phyloP scores from a whole-genome alignment of 2,888 invertebrate genomes.

The Tenodera sinensis region DNA sequence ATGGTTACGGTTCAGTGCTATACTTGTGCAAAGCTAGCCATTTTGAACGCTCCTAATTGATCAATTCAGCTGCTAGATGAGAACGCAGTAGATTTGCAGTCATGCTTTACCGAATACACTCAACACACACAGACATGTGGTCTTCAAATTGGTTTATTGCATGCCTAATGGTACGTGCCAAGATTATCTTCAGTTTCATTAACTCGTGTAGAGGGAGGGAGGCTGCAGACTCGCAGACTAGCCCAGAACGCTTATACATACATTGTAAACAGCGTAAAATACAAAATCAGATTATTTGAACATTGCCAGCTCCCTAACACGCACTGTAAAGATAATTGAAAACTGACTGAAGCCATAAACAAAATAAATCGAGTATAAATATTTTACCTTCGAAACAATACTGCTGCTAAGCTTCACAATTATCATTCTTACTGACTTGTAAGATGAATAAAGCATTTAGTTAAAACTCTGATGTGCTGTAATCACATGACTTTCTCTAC shows the following conservation, averaged over 20 bases:
- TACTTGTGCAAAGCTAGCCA: too few species aligned
- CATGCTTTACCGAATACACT: neutral
- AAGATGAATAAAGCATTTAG: too few species aligned
- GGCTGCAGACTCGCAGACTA: neutral
- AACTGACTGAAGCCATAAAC: neutral
- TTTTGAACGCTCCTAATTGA: neutral
- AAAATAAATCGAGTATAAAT: neutral
- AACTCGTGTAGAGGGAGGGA: neutral
- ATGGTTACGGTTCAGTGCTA: too few species aligned
- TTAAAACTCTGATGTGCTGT: too few species aligned
- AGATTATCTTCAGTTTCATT: neutral
- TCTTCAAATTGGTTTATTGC: neutral
- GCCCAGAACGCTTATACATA: neutral
- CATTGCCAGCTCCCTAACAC: neutral
- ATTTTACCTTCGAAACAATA: too few species aligned
- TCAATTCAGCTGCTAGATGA: neutral
- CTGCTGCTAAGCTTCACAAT: too few species aligned
- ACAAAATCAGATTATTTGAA: neutral
- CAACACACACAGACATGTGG: neutral
- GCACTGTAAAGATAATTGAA: neutral
- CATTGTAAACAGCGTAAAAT: neutral
- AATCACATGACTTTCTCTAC: too few species aligned
- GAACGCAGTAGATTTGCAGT: neutral
- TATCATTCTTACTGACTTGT: too few species aligned
- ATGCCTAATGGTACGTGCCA: neutral